Evolutionary conservation across 2,113 vertebrate species (phyloP).

Genomic region (Corvus moneduloides): DNA sequence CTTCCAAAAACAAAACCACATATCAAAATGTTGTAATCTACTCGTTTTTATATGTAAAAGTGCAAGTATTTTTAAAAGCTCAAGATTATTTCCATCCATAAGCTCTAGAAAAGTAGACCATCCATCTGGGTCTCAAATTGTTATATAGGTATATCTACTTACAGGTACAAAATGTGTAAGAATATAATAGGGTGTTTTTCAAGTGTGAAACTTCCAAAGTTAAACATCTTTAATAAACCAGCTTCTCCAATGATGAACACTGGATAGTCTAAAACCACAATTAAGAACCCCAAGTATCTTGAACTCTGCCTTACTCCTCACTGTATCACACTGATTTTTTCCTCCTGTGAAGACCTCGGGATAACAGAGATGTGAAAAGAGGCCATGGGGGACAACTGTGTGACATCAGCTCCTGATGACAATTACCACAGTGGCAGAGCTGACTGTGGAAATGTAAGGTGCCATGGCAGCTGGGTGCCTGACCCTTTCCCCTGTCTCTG

Average conservation of each 20-base stretch:
- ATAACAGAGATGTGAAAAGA: neutral
- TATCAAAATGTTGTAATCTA: neutral
- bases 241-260: neutral
- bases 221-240: neutral
- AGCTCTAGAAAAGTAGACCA: neutral
- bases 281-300: neutral
- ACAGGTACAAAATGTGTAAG: neutral
- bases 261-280: neutral
- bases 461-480: neutral
- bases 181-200: neutral
- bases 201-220: neutral
- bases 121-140: neutral
- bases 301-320: neutral
- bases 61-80: neutral
- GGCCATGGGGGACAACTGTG: neutral
- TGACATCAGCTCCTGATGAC: neutral
- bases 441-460: neutral
- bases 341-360: neutral
- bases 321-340: neutral
- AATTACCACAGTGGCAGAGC: neutral
- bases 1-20: neutral
- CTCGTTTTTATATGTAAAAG: neutral
- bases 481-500: neutral
- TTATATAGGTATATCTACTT: neutral
- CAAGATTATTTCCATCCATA: neutral